Percentiles rank a stretch among this genome's conserved stretches.
These are phyloP conservation scores for Alviniconcha strummeri DNA, from an alignment of 2,888 invertebrate species.

Conservation along the genomic window DNA sequence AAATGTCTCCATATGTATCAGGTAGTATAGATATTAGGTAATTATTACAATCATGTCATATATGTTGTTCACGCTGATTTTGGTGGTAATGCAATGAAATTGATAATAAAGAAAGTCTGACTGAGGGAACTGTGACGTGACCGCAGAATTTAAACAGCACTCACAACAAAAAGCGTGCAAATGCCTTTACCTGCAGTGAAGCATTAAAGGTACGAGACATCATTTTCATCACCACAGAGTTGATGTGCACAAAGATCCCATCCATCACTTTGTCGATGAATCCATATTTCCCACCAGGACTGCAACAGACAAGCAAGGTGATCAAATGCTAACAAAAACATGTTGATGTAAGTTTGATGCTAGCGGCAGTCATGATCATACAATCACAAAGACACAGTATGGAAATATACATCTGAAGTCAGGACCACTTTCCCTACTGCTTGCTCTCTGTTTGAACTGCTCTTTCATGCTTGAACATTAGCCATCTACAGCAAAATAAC, in stretches of 20 bases:
- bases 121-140: no score
- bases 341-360: no score
- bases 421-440: neutral
- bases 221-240: constrained; percentile 94
- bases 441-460: no score
- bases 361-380: neutral
- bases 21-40: no score
- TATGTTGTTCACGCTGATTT: no score
- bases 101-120: no score
- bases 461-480: no score
- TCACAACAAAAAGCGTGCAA: neutral
- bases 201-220: constrained; percentile 96
- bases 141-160: no score
- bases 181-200: constrained; percentile 88
- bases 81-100: no score
- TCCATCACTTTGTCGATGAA: constrained; percentile 96
- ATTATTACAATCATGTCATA: no score
- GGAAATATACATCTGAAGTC: neutral
- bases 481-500: no score
- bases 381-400: neutral
- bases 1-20: no score
- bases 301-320: constrained; percentile 38
- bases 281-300: constrained; percentile 81
- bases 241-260: constrained; percentile 96
- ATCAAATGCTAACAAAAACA: neutral